Evolutionary conservation across 2,113 vertebrate species (phyloP).

Genomic region (Elachura formosa): DNA sequence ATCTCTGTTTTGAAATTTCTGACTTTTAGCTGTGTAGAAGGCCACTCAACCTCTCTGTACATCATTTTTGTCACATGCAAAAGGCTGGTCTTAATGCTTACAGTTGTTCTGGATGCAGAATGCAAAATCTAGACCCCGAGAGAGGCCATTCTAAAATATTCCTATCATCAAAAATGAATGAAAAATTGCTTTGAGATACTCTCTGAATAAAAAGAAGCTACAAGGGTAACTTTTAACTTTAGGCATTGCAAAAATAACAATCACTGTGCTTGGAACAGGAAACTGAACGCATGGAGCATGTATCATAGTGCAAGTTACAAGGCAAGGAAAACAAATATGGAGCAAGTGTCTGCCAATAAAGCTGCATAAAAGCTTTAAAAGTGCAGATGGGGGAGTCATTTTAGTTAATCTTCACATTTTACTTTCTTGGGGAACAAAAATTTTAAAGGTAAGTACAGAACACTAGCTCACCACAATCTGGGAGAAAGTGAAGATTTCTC

Average conservation of each 20-base stretch:
- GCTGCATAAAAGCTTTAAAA: not conserved
- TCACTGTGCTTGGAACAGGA: not conserved
- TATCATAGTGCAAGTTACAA: not conserved
- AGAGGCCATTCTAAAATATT: not conserved
- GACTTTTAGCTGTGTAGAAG: not conserved
- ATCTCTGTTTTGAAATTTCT: not conserved
- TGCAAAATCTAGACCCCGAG: not conserved
- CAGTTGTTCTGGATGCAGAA: not conserved
- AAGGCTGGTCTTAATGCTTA: not conserved
- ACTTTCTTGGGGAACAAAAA: not conserved
- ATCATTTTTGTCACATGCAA: not conserved
- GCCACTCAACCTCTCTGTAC: not conserved
- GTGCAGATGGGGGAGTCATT: not conserved
- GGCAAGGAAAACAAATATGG: not conserved
- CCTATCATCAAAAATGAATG: not conserved
- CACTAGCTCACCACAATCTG: not conserved
- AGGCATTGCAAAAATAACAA: not conserved
- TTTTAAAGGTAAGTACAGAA: not conserved
- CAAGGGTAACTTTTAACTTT: not conserved
- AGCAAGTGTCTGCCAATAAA: not conserved
- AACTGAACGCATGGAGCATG: not conserved
- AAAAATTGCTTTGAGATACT: not conserved
- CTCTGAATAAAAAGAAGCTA: not conserved
- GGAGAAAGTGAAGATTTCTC: not conserved
- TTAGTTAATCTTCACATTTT: not conserved